Base-by-base conservation (phyloP, 2,888 invertebrate species). In the Crematogaster levior region DNA sequence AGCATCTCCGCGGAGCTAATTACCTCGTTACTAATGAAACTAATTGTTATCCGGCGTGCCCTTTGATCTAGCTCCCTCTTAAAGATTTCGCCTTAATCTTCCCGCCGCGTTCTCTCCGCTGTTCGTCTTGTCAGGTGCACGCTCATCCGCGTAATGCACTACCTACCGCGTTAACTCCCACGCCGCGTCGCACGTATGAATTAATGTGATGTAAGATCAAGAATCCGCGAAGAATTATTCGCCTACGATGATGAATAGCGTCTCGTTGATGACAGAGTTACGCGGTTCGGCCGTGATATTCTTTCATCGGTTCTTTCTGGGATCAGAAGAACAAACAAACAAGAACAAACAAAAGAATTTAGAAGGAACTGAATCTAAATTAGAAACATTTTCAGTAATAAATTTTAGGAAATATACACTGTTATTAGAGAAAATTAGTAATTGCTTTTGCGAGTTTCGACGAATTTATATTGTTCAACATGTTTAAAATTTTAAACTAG, bases 21-120 rank as follows among this genome's bases (percentile, higher is more conserved):
- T 92, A 90, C 84, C 83, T 86, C 84, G 81, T 90, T 85, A 88
- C 85, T 89, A 90, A 90, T 86, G 87, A 89, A 90, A 89, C 91
- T 89, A 91, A 90, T 88, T 88, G 89, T 83, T 86, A 88, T 85
- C 83, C 21, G 65, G 84, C 77, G 85, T 80, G 85, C 84, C 89
- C 91, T 89, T 88, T 89, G 91, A 91, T 79, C 53, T 84, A 86
- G 86, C 81, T 63, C 84, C 82, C 61, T 85, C 86, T 88, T 88
- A 89, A 90, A 87, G 90, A 91, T 91, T 91, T 85, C 81, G 61
- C 81, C 80, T 48, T 43, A 72, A 84, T 75, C 63, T 40, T 24
- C 18, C 53, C 34, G 27, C 27, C 56, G n/a, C 81, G n/a, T 79
- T 15, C 34, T 63, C 63, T 30, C 27, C 15, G 30, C 34, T 0